Conservation (phyloP, 2,888 invertebrate species). For the Lepidochitona cinerea region DNA sequence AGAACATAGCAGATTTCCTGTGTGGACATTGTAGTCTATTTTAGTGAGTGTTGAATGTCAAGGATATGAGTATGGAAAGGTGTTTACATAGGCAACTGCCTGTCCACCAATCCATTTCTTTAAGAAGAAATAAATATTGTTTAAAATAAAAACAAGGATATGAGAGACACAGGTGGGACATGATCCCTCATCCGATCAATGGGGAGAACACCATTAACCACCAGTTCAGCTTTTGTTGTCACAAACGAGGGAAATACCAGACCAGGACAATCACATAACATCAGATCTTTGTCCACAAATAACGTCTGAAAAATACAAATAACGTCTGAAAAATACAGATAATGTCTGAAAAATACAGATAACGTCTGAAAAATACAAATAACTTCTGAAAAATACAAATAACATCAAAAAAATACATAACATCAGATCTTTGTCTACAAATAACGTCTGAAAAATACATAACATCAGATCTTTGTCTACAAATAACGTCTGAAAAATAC, state of each 20-base stretch:
- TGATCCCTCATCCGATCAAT: conserved; percentile 98
- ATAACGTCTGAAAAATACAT: conserved; percentile 85
- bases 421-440: conserved; percentile 82
- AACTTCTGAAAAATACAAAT: too few relatives aligned
- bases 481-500: conserved; percentile 81
- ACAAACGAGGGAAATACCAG: conserved; percentile 98
- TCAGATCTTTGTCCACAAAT: conserved; percentile 82
- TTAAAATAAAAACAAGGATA: too few relatives aligned
- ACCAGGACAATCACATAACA: conserved; percentile 97
- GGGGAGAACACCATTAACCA: conserved; percentile 95
- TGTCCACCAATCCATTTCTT: too few relatives aligned
- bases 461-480: conserved; percentile 85
- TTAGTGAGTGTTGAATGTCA: too few relatives aligned
- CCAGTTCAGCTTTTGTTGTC: conserved; percentile 93
- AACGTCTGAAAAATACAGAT: too few relatives aligned
- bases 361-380: too few relatives aligned
- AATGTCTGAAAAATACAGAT: too few relatives aligned
- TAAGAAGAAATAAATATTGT: too few relatives aligned
- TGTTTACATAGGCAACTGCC: too few relatives aligned
- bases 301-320: conserved; percentile 79
- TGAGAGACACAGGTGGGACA: conserved; percentile 86
- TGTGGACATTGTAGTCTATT: too few relatives aligned
- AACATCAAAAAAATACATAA: conserved; percentile 76
- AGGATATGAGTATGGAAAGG: too few relatives aligned
- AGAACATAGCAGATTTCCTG: too few relatives aligned